These are phyloP conservation scores for Motacilla alba DNA, from an alignment of 2,113 vertebrate genomes.

Conservation along the genomic window DNA sequence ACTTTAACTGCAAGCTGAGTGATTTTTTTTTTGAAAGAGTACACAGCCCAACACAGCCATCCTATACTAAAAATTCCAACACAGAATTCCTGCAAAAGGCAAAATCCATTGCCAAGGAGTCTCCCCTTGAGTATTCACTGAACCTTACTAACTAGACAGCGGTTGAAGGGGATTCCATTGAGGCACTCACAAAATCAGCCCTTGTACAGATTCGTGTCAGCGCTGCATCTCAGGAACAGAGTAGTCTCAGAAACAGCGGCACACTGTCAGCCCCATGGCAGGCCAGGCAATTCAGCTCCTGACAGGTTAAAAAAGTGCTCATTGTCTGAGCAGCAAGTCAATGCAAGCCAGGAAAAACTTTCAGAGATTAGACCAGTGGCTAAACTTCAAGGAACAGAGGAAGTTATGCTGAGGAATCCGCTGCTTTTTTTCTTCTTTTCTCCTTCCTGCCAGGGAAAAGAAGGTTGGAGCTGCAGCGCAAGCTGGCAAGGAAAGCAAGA, in stretches of 20 bases:
- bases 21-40: neutral
- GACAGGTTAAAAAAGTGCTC: constrained; percentile 31
- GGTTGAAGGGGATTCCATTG: neutral
- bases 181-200: constrained; percentile 5
- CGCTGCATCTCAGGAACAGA: neutral
- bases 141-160: neutral
- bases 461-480: neutral
- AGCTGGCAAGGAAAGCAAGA: neutral
- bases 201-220: constrained; percentile 18
- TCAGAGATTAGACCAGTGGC: constrained; percentile 2
- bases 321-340: constrained; percentile 29
- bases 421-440: neutral
- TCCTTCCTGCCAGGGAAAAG: constrained; percentile 3
- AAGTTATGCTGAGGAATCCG: neutral
- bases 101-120: constrained; percentile 11
- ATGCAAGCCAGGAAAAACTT: constrained; percentile 32
- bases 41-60: neutral
- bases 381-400: constrained; percentile 30
- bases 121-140: neutral
- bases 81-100: constrained; percentile 2
- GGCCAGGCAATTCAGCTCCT: neutral
- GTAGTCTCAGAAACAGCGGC: neutral
- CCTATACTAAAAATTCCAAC: neutral
- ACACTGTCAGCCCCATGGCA: neutral
- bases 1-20: neutral